Base-by-base conservation (phyloP, 2,888 invertebrate genomes). In the Muscina levida region DNA sequence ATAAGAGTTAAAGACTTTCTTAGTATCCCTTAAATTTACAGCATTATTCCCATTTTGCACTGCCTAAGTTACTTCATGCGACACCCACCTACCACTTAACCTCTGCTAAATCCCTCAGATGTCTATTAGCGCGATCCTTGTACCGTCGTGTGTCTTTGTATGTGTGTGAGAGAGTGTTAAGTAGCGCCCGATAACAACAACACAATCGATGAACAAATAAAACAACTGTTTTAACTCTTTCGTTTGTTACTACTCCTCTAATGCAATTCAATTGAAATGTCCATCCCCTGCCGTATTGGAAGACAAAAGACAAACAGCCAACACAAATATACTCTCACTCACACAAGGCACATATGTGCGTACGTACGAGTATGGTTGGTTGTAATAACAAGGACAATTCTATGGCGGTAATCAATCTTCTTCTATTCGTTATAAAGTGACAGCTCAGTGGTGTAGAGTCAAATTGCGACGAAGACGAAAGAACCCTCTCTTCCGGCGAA, bases 401-500 rank as follows among this genome's bases (percentile, higher is more conserved):
- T 88, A 91, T 91, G 90, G 90, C 90, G 89, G 91, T 90, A 90
- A 91, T 91, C 90, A 91, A 91, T 91, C 90, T 91, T 91, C 89
- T 87, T 90, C 88, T 87, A 87, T 88, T 87, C 89, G 86, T 87
- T 87, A 86, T 86, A 83, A 88, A 88, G 86, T 91, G 90, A 91
- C 90, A 91, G 90, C 88, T 89, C 85, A 88, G 89, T 88, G 88
- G 77, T 88, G 88, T 89, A 88, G 88, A 88, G 88, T 88, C 88
- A 88, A 88, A 88, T 88, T 88, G 88, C 88, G 85, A 31, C 3
- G 31, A 31, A 31, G n/a, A n/a, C n/a, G n/a, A n/a, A n/a, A n/a
- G 31, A 88, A 85, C 85, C 88, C 86, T 89, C 62, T 62, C 75
- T 19, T 71, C 42, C 37, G 22, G 67, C 19, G 65, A 65, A 72